Percentiles rank a stretch among this genome's conserved stretches.
Conservation (phyloP, 2,797 vertebrate species). For the Echeneis naucrates region DNA sequence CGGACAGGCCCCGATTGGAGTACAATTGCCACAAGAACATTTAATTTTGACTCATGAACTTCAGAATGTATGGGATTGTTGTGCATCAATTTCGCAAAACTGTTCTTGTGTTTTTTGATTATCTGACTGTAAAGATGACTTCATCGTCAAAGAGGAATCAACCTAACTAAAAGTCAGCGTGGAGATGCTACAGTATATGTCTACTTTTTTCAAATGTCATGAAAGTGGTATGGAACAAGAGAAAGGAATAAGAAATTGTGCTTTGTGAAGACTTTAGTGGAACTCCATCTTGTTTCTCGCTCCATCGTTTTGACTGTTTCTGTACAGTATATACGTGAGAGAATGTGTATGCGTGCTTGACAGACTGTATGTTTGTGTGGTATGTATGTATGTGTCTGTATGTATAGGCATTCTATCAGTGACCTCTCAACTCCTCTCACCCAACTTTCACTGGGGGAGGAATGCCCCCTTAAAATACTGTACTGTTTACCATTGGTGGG, state of each 20-base stretch:
- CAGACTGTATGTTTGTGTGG: slow-evolving; percentile 89
- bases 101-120: slow-evolving; percentile 91
- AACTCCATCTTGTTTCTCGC: slow-evolving; percentile 93
- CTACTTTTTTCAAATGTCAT: slow-evolving; percentile 84
- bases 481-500: slow-evolving; percentile 98
- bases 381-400: slow-evolving; percentile 97
- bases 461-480: slow-evolving; percentile 88
- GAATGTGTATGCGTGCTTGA: slow-evolving; percentile 82
- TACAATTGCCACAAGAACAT: slow-evolving; percentile 81
- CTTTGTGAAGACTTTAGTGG: slow-evolving; percentile 86
- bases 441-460: slow-evolving; percentile 92
- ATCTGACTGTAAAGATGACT: slow-evolving; percentile 88
- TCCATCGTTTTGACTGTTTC: slow-evolving; percentile 96
- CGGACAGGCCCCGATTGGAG: slow-evolving; percentile 68
- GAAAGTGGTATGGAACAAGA: slow-evolving; percentile 79
- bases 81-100: slow-evolving; percentile 91
- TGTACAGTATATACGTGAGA: slow-evolving; percentile 93
- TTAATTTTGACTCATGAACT: slow-evolving; percentile 86
- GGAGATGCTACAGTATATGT: slow-evolving; percentile 89
- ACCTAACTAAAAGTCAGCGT: slow-evolving; percentile 85
- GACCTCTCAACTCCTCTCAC: slow-evolving; percentile 89
- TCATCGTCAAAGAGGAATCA: slow-evolving; percentile 81
- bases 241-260: slow-evolving; percentile 82
- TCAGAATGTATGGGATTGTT: slow-evolving; percentile 97
- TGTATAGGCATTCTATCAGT: slow-evolving; percentile 99